phyloP scores from a whole-genome alignment of 2,888 invertebrate species.

The Tuberolachnus salignus region DNA sequence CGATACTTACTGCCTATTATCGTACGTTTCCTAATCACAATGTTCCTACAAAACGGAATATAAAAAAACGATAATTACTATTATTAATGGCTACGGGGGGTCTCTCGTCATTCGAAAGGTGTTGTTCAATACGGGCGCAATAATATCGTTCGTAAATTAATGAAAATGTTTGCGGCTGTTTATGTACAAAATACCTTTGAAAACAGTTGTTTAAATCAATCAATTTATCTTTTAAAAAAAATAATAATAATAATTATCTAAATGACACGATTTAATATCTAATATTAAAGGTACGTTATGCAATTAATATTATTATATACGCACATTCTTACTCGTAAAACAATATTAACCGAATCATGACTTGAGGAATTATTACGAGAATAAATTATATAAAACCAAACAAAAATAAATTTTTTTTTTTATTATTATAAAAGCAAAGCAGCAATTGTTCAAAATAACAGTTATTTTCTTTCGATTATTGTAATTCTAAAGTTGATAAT shows the following conservation, averaged over 20 bases:
- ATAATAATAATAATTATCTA: not conserved
- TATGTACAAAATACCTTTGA: not conserved
- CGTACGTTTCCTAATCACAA: slow-evolving; percentile 3
- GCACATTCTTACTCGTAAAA: not conserved
- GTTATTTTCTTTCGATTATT: too few species aligned
- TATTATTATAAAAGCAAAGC: too few species aligned
- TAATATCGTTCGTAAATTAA: not conserved
- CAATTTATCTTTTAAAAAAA: not conserved
- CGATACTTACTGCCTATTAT: not conserved
- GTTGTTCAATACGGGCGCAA: not conserved
- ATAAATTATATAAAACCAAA: not conserved
- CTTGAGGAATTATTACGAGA: not conserved
- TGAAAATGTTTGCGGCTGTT: not conserved
- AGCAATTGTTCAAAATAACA: too few species aligned
- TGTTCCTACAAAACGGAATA: not conserved
- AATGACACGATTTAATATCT: not conserved
- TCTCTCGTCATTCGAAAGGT: slow-evolving; percentile 10
- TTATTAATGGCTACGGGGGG: slow-evolving; percentile 1
- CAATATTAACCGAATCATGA: not conserved
- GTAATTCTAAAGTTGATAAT: too few species aligned
- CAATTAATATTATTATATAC: not conserved
- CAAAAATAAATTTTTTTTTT: not conserved
- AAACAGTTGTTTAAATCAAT: not conserved
- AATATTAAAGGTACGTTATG: not conserved
- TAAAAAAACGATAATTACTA: slow-evolving; percentile 17